Conservation (phyloP, 2,113 vertebrate genomes). For the Glaucomys volans region DNA sequence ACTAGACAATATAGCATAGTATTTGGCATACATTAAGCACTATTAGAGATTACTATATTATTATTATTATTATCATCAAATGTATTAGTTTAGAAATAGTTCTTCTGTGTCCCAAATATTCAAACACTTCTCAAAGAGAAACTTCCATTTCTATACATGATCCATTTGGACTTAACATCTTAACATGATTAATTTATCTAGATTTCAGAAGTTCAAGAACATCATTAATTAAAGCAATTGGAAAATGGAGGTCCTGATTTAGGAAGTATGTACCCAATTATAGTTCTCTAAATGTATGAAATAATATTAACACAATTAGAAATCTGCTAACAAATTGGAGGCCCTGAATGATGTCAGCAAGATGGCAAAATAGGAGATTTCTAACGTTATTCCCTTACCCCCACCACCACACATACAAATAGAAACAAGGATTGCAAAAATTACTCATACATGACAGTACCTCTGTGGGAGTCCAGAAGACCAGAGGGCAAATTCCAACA, state of each 20-base stretch:
- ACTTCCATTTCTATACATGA: background rate
- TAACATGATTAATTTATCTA: background rate
- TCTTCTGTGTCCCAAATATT: background rate
- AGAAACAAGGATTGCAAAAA: background rate
- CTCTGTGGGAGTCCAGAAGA: background rate
- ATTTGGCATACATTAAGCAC: background rate
- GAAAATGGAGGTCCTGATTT: background rate
- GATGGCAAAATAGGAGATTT: background rate
- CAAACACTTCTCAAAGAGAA: background rate
- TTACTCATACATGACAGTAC: background rate
- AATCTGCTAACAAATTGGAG: background rate
- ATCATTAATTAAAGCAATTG: background rate
- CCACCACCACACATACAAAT: background rate
- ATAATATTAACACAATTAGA: background rate
- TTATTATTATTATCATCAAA: background rate
- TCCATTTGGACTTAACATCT: background rate
- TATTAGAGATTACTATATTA: background rate
- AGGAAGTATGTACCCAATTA: background rate
- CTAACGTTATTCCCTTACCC: too few relatives aligned
- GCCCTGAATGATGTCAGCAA: background rate
- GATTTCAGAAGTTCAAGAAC: slow-evolving; percentile 43
- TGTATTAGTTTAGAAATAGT: background rate
- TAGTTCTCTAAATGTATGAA: background rate
- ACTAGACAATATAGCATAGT: background rate
- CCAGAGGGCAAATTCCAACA: background rate